These are phyloP conservation scores for Brachionus sp. DNA, from an alignment of 1,140 invertebrate genomes.

Conservation along the genomic window DNA sequence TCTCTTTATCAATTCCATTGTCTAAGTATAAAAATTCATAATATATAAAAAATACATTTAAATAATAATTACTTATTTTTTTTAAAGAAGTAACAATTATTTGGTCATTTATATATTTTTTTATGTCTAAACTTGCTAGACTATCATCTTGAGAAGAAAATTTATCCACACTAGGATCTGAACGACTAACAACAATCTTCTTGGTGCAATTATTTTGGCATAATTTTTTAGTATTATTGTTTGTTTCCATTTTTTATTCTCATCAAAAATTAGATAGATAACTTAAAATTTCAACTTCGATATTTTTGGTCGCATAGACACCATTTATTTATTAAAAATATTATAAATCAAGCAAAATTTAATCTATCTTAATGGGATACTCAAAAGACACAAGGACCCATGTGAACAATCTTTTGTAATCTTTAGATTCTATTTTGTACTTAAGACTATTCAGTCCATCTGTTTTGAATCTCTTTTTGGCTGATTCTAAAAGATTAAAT, in stretches of 20 bases:
- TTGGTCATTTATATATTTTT: constrained; percentile 21
- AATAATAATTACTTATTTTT: background rate
- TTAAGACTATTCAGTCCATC: constrained; percentile 27
- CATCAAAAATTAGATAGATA: background rate
- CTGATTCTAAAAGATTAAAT: constrained; percentile 16
- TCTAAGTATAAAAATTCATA: background rate
- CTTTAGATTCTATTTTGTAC: constrained; percentile 27
- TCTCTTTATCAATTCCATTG: background rate
- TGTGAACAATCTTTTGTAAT: background rate
- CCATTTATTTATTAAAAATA: background rate
- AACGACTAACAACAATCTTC: background rate
- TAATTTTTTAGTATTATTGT: background rate
- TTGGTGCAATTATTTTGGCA: background rate
- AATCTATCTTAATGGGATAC: background rate
- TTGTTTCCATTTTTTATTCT: background rate
- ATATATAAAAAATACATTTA: background rate
- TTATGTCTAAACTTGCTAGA: background rate
- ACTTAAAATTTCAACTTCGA: background rate
- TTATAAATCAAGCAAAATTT: background rate
- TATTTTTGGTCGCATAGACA: background rate
- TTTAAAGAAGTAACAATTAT: background rate
- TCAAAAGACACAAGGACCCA: constrained; percentile 32
- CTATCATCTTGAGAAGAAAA: background rate
- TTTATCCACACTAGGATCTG: background rate
- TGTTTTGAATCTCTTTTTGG: background rate